Conservation (phyloP, 2,113 vertebrate genomes). For the Mastomys coucha region DNA sequence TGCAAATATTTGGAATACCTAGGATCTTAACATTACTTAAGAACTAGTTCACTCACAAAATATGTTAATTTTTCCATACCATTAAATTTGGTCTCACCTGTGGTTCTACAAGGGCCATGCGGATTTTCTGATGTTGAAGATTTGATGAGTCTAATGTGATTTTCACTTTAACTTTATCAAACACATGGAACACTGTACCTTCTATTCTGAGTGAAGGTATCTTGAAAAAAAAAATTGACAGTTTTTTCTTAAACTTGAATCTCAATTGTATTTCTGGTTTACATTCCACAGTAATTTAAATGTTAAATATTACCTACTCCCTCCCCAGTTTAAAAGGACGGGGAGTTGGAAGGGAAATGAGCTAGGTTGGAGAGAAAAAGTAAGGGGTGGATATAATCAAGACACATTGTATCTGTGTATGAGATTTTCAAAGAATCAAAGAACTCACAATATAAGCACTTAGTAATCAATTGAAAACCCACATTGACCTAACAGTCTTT, state of each 20-base stretch:
- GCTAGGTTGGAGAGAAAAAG: no score
- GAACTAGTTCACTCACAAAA: background rate
- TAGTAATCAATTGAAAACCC: background rate
- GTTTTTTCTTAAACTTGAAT: background rate
- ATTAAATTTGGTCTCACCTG: slow-evolving; percentile 88
- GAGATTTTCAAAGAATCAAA: background rate
- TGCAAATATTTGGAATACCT: background rate
- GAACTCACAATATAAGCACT: slow-evolving; percentile 4
- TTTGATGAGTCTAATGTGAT: slow-evolving; percentile 95
- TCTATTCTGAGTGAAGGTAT: slow-evolving; percentile 92
- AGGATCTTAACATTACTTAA: background rate
- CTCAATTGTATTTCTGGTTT: slow-evolving; percentile 11
- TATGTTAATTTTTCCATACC: background rate
- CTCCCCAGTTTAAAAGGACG: background rate
- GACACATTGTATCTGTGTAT: background rate
- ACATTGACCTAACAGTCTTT: background rate
- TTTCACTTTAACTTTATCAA: slow-evolving; percentile 96
- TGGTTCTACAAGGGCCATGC: slow-evolving; percentile 95
- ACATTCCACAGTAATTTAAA: slow-evolving; percentile 28
- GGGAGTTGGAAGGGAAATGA: background rate
- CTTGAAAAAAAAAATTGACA: slow-evolving; percentile 83
- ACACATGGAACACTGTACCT: slow-evolving; percentile 91
- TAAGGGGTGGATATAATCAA: no score
- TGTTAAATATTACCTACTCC: slow-evolving; percentile 31
- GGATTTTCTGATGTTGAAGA: slow-evolving; percentile 98